phyloP scores from a whole-genome alignment of 2,888 invertebrate species.

The Leptinotarsa rubiginosa region DNA sequence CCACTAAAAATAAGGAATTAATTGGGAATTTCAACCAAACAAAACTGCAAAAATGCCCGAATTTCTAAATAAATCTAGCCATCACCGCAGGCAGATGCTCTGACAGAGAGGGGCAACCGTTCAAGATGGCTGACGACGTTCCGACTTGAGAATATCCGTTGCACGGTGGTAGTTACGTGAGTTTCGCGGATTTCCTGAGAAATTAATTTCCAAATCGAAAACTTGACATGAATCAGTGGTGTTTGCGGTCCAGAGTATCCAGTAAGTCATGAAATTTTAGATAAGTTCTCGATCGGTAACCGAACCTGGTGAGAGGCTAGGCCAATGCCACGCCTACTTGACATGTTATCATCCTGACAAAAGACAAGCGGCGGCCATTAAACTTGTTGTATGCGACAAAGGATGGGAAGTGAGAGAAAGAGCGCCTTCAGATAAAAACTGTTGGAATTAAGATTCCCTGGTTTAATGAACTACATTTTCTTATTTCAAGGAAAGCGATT shows the following conservation, averaged over 20 bases:
- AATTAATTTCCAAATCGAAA: neutral
- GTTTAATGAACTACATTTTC: constrained; percentile 14
- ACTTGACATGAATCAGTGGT: neutral
- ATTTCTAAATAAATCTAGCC: constrained; percentile 46
- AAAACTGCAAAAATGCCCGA: constrained; percentile 49
- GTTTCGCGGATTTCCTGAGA: constrained; percentile 15
- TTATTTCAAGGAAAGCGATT: neutral
- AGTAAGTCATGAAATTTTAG: constrained; percentile 2
- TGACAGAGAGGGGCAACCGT: constrained; percentile 55
- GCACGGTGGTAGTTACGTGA: constrained; percentile 28
- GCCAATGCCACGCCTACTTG: constrained; percentile 60
- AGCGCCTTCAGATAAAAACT: constrained; percentile 22
- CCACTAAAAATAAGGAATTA: constrained; percentile 48
- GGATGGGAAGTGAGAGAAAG: constrained; percentile 45
- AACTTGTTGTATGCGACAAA: constrained; percentile 53
- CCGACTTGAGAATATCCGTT: constrained; percentile 48
- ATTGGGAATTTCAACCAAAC: constrained; percentile 47
- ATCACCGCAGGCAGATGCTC: constrained; percentile 39
- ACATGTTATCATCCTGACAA: constrained; percentile 59
- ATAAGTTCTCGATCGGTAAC: constrained; percentile 9
- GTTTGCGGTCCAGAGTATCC: neutral
- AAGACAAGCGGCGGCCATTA: constrained; percentile 62
- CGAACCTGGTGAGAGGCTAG: constrained; percentile 47
- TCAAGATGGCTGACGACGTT: constrained; percentile 60
- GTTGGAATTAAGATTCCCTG: neutral